Evolutionary conservation across 2,113 vertebrate species (phyloP).

Genomic region (Emydura subglobosa): DNA sequence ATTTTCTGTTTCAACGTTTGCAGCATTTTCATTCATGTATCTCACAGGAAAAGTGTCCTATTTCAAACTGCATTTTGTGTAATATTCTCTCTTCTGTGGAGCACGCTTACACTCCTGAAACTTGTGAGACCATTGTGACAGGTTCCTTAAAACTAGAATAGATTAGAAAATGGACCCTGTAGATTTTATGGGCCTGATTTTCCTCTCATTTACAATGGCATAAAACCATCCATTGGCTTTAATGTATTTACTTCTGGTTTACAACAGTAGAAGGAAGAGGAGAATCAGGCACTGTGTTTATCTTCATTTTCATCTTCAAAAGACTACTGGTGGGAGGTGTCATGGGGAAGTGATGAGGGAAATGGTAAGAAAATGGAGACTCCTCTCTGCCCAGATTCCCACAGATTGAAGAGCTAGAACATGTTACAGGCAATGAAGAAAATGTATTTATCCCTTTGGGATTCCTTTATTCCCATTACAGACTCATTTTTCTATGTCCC

Average conservation of each 20-base stretch:
- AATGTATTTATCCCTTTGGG: not conserved
- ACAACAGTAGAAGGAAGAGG: not conserved
- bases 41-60: not conserved
- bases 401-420: not conserved
- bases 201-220: not conserved
- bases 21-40: not conserved
- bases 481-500: not conserved
- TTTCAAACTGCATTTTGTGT: conserved; percentile 37
- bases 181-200: not conserved
- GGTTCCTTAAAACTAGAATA: not conserved
- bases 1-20: not conserved
- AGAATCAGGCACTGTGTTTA: not conserved
- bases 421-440: not conserved
- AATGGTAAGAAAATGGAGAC: not conserved
- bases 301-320: not conserved
- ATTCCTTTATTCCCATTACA: not conserved
- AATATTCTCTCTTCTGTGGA: not conserved
- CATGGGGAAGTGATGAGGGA: not conserved
- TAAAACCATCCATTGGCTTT: not conserved
- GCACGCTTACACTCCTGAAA: not conserved
- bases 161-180: not conserved
- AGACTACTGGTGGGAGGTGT: not conserved
- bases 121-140: not conserved
- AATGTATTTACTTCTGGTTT: not conserved
- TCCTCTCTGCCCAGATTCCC: not conserved